phyloP scores from a whole-genome alignment of 1,140 invertebrate species.

The Epicauta chinensis region DNA sequence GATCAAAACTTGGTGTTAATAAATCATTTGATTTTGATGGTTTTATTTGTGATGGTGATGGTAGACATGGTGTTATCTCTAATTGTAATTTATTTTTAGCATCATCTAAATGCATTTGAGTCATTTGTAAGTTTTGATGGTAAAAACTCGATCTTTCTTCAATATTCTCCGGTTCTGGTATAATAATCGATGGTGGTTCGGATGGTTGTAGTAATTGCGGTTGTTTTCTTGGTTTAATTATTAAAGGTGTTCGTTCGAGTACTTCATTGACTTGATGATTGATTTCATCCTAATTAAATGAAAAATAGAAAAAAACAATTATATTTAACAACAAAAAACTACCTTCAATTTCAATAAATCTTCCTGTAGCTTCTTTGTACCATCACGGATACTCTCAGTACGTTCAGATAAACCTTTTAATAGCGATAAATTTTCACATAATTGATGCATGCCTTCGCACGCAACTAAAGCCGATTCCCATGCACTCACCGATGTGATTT shows the following conservation, averaged over 20 bases:
- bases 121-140: constrained; percentile 27
- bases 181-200: constrained; percentile 4
- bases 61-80: constrained; percentile 32
- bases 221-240: constrained; percentile 61
- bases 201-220: constrained; percentile 41
- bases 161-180: not conserved
- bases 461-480: constrained; percentile 70
- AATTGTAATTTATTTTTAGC: constrained; percentile 30
- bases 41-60: too few species aligned
- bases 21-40: too few species aligned
- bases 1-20: too few species aligned
- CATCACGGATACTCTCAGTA: constrained; percentile 52
- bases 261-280: constrained; percentile 58
- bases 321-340: constrained; percentile 7
- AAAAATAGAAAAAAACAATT: not conserved
- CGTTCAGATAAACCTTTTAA: constrained; percentile 57
- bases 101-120: constrained; percentile 17
- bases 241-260: constrained; percentile 61
- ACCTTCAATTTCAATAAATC: constrained; percentile 64
- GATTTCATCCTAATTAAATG: constrained; percentile 62
- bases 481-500: constrained; percentile 65
- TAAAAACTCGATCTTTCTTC: constrained; percentile 22
- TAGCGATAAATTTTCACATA: constrained; percentile 62
- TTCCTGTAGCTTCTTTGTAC: constrained; percentile 53
- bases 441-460: constrained; percentile 66